A percentile compares a stretch with the other conserved stretches of the same genome.
Evolutionary conservation across 23 tunicate genomes (phyloP).

Genomic region (Ascidia mentula): DNA sequence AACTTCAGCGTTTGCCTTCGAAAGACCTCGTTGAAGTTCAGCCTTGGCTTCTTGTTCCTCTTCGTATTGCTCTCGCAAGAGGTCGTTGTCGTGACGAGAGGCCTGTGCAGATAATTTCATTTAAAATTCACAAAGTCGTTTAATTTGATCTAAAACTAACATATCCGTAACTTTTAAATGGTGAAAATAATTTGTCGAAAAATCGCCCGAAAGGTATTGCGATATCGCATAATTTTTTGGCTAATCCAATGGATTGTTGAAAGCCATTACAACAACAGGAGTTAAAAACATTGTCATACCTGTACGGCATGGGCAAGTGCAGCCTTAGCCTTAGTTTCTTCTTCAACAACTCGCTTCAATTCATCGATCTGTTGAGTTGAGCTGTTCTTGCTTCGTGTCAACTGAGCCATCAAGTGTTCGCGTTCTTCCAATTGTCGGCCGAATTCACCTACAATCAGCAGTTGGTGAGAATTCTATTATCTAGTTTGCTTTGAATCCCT

Average conservation of each 20-base stretch:
- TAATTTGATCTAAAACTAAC: too few species aligned
- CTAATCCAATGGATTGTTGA: too few species aligned
- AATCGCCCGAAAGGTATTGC: too few species aligned
- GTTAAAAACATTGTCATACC: constrained; percentile 10
- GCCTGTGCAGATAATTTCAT: too few species aligned
- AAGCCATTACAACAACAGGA: background rate
- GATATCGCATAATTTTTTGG: too few species aligned
- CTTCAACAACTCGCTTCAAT: constrained; percentile 76
- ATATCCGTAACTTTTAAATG: too few species aligned
- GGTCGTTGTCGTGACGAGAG: constrained; percentile 33
- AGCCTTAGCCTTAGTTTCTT: constrained; percentile 75
- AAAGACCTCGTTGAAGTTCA: constrained; percentile 80
- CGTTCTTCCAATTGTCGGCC: constrained; percentile 78
- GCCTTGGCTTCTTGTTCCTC: constrained; percentile 90
- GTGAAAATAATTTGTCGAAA: too few species aligned
- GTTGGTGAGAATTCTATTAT: too few species aligned
- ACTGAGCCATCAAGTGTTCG: constrained; percentile 88
- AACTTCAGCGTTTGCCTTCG: constrained; percentile 88
- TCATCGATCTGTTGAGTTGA: constrained; percentile 85
- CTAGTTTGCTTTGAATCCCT: background rate
- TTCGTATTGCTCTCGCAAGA: constrained; percentile 75
- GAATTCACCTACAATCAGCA: constrained; percentile 41
- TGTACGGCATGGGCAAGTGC: constrained; percentile 81
- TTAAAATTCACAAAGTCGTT: too few species aligned
- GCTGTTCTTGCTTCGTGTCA: constrained; percentile 58